These are phyloP conservation scores for Varanus salvator DNA, from an alignment of 2,113 vertebrate genomes.

Conservation along the genomic window DNA sequence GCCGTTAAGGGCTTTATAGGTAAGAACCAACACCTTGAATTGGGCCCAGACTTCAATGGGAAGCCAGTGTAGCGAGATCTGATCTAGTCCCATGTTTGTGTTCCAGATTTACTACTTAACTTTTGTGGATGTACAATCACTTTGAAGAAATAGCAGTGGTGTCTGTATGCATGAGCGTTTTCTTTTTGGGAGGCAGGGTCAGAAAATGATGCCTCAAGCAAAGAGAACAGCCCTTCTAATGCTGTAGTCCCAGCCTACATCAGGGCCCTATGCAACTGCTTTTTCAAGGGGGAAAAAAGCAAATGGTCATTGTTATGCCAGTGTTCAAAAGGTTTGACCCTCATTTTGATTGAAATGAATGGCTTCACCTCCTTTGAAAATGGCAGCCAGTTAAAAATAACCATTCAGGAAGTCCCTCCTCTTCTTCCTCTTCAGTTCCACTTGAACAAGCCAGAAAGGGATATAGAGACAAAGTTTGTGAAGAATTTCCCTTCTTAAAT, in stretches of 20 bases:
- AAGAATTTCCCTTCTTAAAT: not conserved
- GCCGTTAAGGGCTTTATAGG: too few relatives aligned
- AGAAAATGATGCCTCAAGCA: not conserved
- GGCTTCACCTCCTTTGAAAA: not conserved
- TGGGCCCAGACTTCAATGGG: too few relatives aligned
- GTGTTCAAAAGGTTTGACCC: not conserved
- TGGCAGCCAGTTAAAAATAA: not conserved
- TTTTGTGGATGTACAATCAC: not conserved
- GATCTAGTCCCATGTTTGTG: not conserved
- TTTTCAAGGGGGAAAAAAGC: not conserved
- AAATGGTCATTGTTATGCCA: constrained; percentile 20
- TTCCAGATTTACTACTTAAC: not conserved
- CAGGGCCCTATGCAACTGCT: not conserved
- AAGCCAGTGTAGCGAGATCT: too few relatives aligned
- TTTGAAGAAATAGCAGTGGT: not conserved
- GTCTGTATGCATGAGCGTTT: too few relatives aligned
- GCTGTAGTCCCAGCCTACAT: not conserved
- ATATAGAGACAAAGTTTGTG: not conserved
- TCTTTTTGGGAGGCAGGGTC: not conserved
- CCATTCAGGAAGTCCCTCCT: not conserved
- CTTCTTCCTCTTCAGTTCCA: not conserved
- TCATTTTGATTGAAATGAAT: not conserved
- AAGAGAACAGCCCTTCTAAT: not conserved
- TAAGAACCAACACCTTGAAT: too few relatives aligned
- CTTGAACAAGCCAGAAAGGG: not conserved